phyloP scores from a whole-genome alignment of 2,113 vertebrate genomes.

The Donacobius atricapilla region DNA sequence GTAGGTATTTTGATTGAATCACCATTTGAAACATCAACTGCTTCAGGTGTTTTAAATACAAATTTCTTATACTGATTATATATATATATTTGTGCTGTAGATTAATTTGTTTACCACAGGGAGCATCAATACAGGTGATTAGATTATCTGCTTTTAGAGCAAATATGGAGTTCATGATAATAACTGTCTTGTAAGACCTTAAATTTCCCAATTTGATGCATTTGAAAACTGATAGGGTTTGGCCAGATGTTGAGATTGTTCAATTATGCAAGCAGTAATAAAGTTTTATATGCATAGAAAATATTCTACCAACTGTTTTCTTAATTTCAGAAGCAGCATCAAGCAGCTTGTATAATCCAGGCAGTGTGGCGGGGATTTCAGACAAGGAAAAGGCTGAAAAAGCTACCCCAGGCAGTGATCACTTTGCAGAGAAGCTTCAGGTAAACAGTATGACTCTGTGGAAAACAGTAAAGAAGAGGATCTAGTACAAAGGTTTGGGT shows the following conservation, averaged over 20 bases:
- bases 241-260: neutral
- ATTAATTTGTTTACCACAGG: neutral
- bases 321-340: constrained; percentile 77
- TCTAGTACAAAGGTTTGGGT: neutral
- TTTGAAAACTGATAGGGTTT: neutral
- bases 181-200: neutral
- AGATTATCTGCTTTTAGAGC: neutral
- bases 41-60: neutral
- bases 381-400: constrained; percentile 85
- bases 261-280: neutral
- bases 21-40: neutral
- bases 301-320: neutral
- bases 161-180: neutral
- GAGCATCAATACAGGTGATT: neutral
- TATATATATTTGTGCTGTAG: neutral
- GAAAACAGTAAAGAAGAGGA: neutral
- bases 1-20: neutral
- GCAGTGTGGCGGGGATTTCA: constrained; percentile 86
- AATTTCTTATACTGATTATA: neutral
- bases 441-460: constrained; percentile 61
- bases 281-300: neutral
- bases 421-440: constrained; percentile 90
- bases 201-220: neutral
- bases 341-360: constrained; percentile 87
- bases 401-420: constrained; percentile 80